These are phyloP conservation scores for Hippolais icterina DNA, from an alignment of 2,113 vertebrate species.

Conservation along the genomic window DNA sequence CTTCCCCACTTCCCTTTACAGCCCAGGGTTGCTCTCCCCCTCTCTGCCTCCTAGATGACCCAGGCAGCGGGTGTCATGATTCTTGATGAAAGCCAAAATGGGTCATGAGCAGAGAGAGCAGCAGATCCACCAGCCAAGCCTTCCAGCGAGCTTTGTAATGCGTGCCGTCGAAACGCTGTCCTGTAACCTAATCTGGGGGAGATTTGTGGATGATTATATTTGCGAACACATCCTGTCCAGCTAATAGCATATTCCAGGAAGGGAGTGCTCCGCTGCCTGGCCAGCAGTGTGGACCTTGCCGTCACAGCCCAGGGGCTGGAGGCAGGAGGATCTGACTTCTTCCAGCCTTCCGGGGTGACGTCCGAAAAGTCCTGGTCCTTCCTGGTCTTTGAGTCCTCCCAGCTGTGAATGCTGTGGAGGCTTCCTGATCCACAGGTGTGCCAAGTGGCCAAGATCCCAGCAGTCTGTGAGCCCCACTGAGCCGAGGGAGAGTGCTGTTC, in stretches of 20 bases:
- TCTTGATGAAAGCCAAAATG: conserved; percentile 63
- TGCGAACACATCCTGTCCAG: conserved; percentile 37
- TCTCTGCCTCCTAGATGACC: conserved; percentile 62
- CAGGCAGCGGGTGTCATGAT: conserved; percentile 57
- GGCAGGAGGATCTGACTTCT: conserved; percentile 12
- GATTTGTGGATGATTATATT: conserved; percentile 51
- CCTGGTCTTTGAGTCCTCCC: neutral
- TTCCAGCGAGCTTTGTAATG: conserved; percentile 41
- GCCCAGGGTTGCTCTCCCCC: conserved; percentile 13
- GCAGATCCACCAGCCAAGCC: conserved; percentile 38
- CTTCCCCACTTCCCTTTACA: neutral
- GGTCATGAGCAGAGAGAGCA: conserved; percentile 34
- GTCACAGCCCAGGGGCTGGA: conserved; percentile 6
- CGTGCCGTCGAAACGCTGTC: neutral
- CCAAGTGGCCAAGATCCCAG: neutral
- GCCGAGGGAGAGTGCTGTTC: rapidly evolving
- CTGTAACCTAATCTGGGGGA: conserved; percentile 46
- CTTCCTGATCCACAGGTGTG: neutral
- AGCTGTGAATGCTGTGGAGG: neutral
- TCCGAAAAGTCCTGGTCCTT: neutral
- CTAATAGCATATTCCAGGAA: conserved; percentile 50
- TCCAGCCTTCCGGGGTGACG: conserved; percentile 12
- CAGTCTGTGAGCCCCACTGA: rapidly evolving
- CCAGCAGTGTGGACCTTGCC: neutral
- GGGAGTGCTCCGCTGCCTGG: neutral